Evolutionary conservation across 2,113 vertebrate genomes (phyloP).

Genomic region (Peucedramus taeniatus): DNA sequence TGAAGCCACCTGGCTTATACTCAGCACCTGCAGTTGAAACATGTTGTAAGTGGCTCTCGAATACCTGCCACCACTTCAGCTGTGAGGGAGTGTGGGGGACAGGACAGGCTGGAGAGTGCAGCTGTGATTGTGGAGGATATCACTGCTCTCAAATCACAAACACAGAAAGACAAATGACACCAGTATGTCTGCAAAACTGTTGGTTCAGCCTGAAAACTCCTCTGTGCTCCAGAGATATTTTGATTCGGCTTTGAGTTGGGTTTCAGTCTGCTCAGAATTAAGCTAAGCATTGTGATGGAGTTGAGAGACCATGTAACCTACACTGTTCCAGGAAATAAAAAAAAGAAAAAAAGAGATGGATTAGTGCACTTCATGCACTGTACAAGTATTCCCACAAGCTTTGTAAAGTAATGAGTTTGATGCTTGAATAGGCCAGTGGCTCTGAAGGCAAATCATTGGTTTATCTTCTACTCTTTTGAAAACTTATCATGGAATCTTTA

Average conservation of each 20-base stretch:
- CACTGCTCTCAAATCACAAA: neutral
- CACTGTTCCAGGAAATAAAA: neutral
- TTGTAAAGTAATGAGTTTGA: conserved; percentile 1
- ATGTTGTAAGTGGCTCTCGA: neutral
- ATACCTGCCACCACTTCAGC: neutral
- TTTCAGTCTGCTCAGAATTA: neutral
- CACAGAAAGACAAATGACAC: neutral
- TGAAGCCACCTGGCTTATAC: neutral
- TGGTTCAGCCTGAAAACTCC: neutral
- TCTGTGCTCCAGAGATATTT: neutral
- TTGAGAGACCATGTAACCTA: neutral
- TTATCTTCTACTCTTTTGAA: neutral
- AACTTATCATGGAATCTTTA: conserved; percentile 11
- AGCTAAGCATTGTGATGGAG: neutral
- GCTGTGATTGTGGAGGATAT: neutral
- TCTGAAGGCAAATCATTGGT: neutral
- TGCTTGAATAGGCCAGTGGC: neutral
- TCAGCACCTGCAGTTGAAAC: neutral
- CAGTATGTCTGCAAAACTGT: neutral
- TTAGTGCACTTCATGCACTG: neutral
- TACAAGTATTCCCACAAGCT: neutral
- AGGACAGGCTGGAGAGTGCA: neutral
- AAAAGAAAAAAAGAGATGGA: neutral
- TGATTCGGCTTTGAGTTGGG: neutral
- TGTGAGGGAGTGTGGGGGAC: fast-evolving